phyloP scores from a whole-genome alignment of 2,113 vertebrate species.

The Australoheros scitulus region DNA sequence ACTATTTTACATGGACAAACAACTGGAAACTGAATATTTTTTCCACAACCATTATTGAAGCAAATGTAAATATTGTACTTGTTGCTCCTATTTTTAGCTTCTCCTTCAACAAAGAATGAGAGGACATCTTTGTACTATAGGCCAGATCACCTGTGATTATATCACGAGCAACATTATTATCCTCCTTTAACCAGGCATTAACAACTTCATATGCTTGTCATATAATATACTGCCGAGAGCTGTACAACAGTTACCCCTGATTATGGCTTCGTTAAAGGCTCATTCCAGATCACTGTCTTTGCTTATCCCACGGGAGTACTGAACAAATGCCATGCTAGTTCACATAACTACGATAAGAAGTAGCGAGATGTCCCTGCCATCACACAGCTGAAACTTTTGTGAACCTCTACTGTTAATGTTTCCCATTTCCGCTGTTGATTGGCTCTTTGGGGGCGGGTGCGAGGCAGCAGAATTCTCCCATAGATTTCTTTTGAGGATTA shows the following conservation, averaged over 20 bases:
- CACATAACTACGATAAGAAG: not conserved
- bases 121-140: not conserved
- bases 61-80: not conserved
- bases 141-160: not conserved
- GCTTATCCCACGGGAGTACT: not conserved
- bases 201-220: not conserved
- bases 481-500: not conserved
- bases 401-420: not conserved
- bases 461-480: not conserved
- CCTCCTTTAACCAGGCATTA: not conserved
- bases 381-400: not conserved
- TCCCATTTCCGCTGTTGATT: not conserved
- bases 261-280: not conserved
- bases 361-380: not conserved
- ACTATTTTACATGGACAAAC: not conserved
- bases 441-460: not conserved
- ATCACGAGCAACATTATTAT: not conserved
- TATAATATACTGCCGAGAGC: not conserved
- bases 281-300: not conserved
- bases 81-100: not conserved
- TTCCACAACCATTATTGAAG: not conserved
- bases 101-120: not conserved
- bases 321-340: not conserved
- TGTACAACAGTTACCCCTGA: not conserved
- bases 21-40: not conserved